These are phyloP conservation scores for Protonibea diacanthus DNA, from an alignment of 2,797 vertebrate genomes.

Conservation along the genomic window DNA sequence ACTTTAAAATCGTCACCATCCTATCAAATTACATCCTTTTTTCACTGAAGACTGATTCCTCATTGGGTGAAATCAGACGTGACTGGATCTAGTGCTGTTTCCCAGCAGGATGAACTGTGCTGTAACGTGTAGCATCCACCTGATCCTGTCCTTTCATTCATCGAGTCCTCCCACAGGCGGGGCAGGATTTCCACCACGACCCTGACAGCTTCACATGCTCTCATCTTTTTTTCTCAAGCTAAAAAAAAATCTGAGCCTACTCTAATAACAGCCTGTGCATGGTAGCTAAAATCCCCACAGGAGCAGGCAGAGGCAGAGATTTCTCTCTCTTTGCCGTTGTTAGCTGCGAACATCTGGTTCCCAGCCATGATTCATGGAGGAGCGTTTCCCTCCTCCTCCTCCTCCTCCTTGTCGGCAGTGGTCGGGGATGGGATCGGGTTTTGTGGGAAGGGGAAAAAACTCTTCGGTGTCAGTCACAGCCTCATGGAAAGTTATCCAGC, in stretches of 20 bases:
- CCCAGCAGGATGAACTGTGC: not conserved
- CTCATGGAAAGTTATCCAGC: slow-evolving; percentile 89
- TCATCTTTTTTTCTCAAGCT: slow-evolving; percentile 41
- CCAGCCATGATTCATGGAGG: slow-evolving; percentile 89
- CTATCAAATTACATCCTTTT: not conserved
- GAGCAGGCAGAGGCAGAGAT: slow-evolving; percentile 24
- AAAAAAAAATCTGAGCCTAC: slow-evolving; percentile 18
- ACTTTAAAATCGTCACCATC: not conserved
- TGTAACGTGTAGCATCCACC: slow-evolving; percentile 4
- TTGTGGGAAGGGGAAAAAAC: slow-evolving; percentile 81
- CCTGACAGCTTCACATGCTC: slow-evolving; percentile 32
- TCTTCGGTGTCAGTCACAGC: slow-evolving; percentile 86
- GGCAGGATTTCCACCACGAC: slow-evolving; percentile 22
- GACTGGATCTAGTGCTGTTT: not conserved
- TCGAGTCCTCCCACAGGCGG: slow-evolving; percentile 2
- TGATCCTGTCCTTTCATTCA: slow-evolving; percentile 23
- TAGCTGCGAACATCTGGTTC: slow-evolving; percentile 89
- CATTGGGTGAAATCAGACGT: not conserved
- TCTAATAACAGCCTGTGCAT: slow-evolving; percentile 76
- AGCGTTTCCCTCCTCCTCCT: slow-evolving; percentile 29
- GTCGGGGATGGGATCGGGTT: slow-evolving; percentile 53
- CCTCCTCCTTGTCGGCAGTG: slow-evolving; percentile 8
- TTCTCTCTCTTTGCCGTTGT: slow-evolving; percentile 57
- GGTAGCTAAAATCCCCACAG: slow-evolving; percentile 75
- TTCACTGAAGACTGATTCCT: not conserved